phyloP scores from a whole-genome alignment of 1,140 invertebrate species.

The Drosophila littoralis region DNA sequence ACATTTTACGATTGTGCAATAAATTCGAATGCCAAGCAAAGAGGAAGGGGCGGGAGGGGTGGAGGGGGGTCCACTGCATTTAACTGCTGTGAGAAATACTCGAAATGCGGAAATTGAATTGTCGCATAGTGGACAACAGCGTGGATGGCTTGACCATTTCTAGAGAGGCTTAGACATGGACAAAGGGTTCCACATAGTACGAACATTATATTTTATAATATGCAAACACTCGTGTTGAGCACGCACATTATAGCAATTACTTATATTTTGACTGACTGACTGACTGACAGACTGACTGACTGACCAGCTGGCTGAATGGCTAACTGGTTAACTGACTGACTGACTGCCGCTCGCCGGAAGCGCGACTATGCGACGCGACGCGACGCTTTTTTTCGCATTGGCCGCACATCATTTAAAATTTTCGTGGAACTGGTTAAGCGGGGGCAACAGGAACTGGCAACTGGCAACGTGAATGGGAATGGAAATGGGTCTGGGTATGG shows the following conservation, averaged over 20 bases:
- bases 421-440: constrained; percentile 56
- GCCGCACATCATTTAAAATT: constrained; percentile 62
- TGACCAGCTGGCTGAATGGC: constrained; percentile 53
- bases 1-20: constrained; percentile 33
- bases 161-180: constrained; percentile 18
- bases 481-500: too few species aligned
- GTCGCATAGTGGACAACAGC: constrained; percentile 22
- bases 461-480: constrained; percentile 2
- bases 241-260: constrained; percentile 74
- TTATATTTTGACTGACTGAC: constrained; percentile 49
- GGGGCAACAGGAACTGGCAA: constrained; percentile 28
- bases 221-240: constrained; percentile 53
- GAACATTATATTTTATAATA: constrained; percentile 56
- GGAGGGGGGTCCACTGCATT: background rate
- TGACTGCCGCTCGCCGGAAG: constrained; percentile 61
- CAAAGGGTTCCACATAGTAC: constrained; percentile 30
- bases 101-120: constrained; percentile 44
- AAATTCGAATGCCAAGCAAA: constrained; percentile 1
- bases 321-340: constrained; percentile 51
- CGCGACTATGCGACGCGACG: constrained; percentile 31
- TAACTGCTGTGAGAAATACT: constrained; percentile 25
- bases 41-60: background rate
- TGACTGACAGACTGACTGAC: constrained; percentile 51
- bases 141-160: constrained; percentile 30
- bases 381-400: constrained; percentile 64